Evolutionary conservation across 2,113 vertebrate species (phyloP).

Genomic region (Pterophyllum scalare): DNA sequence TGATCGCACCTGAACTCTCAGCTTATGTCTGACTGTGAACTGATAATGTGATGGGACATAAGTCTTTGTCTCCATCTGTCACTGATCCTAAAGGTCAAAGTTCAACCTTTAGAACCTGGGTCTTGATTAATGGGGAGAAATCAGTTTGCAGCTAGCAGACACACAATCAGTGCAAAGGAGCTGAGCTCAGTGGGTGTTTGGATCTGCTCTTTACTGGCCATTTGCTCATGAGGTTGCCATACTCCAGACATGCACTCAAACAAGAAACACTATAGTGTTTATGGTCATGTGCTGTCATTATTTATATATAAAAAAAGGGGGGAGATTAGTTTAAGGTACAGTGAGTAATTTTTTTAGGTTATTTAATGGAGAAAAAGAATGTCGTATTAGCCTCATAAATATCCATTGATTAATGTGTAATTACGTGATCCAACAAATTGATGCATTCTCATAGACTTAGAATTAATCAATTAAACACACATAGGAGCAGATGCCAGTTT

Average conservation of each 20-base stretch:
- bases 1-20: slow-evolving; percentile 27
- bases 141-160: slow-evolving; percentile 55
- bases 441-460: too few species aligned
- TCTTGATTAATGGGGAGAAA: slow-evolving; percentile 71
- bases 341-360: too few species aligned
- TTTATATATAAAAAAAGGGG: background rate
- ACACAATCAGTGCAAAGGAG: background rate
- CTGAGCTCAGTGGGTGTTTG: slow-evolving; percentile 13
- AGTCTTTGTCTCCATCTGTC: slow-evolving; percentile 73
- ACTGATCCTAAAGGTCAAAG: slow-evolving; percentile 68
- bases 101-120: slow-evolving; percentile 64
- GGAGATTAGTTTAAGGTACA: background rate
- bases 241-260: background rate
- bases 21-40: slow-evolving; percentile 19
- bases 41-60: slow-evolving; percentile 63
- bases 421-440: too few species aligned
- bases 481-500: too few species aligned
- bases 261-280: background rate
- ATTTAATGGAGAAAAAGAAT: too few species aligned
- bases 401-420: too few species aligned
- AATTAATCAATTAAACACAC: too few species aligned
- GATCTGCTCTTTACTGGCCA: slow-evolving; percentile 30
- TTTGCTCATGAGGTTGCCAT: slow-evolving; percentile 21
- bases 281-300: background rate
- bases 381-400: too few species aligned